Percentiles rank a stretch among this genome's conserved stretches.
These are phyloP conservation scores for Lordiphosa andalusiaca DNA, from an alignment of 2,888 invertebrate species.

Conservation along the genomic window DNA sequence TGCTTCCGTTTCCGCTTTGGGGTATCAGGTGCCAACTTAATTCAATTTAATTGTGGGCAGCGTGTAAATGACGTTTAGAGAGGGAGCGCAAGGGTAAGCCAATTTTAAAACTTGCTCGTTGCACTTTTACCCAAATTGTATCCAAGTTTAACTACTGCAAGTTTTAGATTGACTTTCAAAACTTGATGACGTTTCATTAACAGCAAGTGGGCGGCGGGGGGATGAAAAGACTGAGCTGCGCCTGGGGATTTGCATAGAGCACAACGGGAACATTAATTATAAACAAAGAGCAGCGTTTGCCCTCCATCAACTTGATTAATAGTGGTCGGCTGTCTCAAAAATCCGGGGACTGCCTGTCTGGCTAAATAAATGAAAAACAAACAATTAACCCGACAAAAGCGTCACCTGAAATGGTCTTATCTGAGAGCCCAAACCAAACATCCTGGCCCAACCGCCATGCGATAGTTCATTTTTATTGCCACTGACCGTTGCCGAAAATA, in stretches of 20 bases:
- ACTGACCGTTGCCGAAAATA: constrained; percentile 49
- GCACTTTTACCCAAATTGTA: constrained; percentile 44
- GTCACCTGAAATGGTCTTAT: constrained; percentile 46
- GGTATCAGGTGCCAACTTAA: constrained; percentile 61
- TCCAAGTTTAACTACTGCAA: constrained; percentile 63
- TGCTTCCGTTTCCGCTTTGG: constrained; percentile 2
- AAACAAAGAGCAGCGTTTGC: constrained; percentile 51
- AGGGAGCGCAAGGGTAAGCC: constrained; percentile 1
- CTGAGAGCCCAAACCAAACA: constrained; percentile 26
- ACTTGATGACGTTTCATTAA: constrained; percentile 67
- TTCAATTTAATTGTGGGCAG: constrained; percentile 73
- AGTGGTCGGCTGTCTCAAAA: constrained; percentile 50
- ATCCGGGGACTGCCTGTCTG: constrained; percentile 37
- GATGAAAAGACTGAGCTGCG: constrained; percentile 19
- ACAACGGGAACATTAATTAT: constrained; percentile 60
- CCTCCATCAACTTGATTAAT: constrained; percentile 67
- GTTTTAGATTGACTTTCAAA: constrained; percentile 65
- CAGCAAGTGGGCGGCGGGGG: constrained; percentile 3
- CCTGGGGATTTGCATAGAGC: constrained; percentile 58
- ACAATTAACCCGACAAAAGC: constrained; percentile 62
- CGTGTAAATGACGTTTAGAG: constrained; percentile 55
- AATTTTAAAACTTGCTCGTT: constrained; percentile 54
- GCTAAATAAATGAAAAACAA: constrained; percentile 54
- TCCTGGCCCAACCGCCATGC: constrained; percentile 40
- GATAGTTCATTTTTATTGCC: constrained; percentile 61